phyloP scores from a whole-genome alignment of 2,888 invertebrate species.

The Zootermopsis nevadensis region DNA sequence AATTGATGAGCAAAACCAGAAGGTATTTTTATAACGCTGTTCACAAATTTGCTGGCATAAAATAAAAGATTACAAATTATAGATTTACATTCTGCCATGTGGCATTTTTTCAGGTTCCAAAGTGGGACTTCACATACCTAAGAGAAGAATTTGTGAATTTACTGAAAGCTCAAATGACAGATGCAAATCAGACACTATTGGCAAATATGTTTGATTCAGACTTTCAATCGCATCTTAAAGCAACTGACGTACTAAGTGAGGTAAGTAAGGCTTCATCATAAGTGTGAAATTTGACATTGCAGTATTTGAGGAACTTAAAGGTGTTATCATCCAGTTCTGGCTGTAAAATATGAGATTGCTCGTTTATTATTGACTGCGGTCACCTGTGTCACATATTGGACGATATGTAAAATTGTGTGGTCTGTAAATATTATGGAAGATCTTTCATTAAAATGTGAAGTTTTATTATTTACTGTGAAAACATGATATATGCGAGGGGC shows the following conservation, averaged over 20 bases:
- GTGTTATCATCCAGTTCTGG: background rate
- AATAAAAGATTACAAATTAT: background rate
- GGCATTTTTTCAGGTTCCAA: conserved; percentile 68
- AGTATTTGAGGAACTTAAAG: too few species aligned
- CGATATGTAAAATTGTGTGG: too few species aligned
- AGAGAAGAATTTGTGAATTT: conserved; percentile 94
- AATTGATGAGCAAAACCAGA: conserved; percentile 93
- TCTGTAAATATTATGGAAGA: too few species aligned
- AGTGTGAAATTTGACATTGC: too few species aligned
- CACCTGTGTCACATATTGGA: too few species aligned
- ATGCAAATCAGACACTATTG: conserved; percentile 87
- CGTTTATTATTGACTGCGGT: background rate
- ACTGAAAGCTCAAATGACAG: conserved; percentile 89
- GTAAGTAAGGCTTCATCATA: conserved; percentile 57
- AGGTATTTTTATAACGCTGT: conserved; percentile 63
- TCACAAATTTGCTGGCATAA: background rate
- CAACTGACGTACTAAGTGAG: conserved; percentile 89
- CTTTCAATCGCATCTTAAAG: conserved; percentile 94
- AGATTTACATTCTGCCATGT: background rate
- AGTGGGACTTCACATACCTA: conserved; percentile 96
- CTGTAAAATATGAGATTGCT: background rate
- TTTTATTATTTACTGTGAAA: too few species aligned
- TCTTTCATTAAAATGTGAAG: too few species aligned
- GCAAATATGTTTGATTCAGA: conserved; percentile 95
- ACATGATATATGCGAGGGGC: too few species aligned